Evolutionary conservation across 2,113 vertebrate genomes (phyloP).

Genomic region (Rhizomys pruinosus): DNA sequence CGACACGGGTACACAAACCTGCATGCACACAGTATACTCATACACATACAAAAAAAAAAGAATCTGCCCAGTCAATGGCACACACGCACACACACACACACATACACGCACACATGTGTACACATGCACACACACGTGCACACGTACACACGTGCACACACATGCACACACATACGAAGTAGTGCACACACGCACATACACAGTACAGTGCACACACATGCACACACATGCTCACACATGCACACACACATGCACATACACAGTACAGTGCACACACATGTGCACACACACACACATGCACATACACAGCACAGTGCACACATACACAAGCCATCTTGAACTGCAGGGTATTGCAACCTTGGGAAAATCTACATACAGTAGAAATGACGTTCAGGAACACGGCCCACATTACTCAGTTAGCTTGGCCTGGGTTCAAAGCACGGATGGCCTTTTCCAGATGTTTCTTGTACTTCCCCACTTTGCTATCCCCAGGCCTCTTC

Average conservation of each 20-base stretch:
- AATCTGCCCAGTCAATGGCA: too few species aligned
- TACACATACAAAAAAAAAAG: too few species aligned
- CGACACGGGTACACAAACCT: too few species aligned
- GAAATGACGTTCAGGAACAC: constrained; percentile 70
- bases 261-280: not conserved
- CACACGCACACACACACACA: not conserved
- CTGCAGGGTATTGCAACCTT: constrained; percentile 44
- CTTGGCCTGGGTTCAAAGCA: constrained; percentile 74
- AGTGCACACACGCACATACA: too few species aligned
- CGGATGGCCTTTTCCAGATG: constrained; percentile 63
- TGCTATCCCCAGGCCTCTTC: constrained; percentile 45
- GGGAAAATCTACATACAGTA: constrained; percentile 58
- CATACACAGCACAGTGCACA: not conserved
- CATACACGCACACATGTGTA: not conserved
- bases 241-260: not conserved
- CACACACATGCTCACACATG: too few species aligned
- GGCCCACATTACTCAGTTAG: constrained; percentile 71
- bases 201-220: too few species aligned
- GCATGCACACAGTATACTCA: too few species aligned
- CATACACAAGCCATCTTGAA: constrained; percentile 37
- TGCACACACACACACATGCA: not conserved
- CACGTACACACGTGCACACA: not conserved
- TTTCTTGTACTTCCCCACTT: constrained; percentile 40
- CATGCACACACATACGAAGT: not conserved
- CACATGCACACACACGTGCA: rapidly evolving